Evolutionary conservation across 2,113 vertebrate species (phyloP).

Genomic region (Boulengeromyrus knoepffleri): DNA sequence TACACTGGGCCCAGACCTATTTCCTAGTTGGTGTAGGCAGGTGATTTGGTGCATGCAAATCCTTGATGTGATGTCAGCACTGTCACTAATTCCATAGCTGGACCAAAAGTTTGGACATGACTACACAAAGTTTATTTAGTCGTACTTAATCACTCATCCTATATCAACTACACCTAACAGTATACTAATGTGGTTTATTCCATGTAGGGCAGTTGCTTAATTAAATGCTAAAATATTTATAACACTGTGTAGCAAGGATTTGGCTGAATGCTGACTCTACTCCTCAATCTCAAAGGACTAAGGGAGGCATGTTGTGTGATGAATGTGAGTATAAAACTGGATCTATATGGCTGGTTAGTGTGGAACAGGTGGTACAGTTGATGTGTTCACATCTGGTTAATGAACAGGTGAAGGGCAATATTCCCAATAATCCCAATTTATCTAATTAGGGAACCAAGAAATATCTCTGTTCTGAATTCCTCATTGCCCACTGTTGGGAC

Average conservation of each 20-base stretch:
- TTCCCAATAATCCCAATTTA: neutral
- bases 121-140: neutral
- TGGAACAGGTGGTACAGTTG: neutral
- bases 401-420: neutral
- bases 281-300: neutral
- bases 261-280: neutral
- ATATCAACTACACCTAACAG: neutral
- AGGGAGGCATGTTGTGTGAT: neutral
- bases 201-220: neutral
- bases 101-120: conserved; percentile 20
- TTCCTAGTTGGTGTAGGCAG: neutral
- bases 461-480: neutral
- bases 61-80: neutral
- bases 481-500: neutral
- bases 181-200: neutral
- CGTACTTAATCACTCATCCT: neutral
- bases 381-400: neutral
- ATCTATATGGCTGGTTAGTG: neutral
- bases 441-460: neutral
- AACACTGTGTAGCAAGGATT: neutral
- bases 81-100: conserved; percentile 37
- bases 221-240: neutral
- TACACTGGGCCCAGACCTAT: neutral
- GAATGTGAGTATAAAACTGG: neutral
- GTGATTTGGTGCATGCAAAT: neutral